These are phyloP conservation scores for Seriola aureovittata DNA, from an alignment of 2,113 vertebrate genomes.

Conservation along the genomic window DNA sequence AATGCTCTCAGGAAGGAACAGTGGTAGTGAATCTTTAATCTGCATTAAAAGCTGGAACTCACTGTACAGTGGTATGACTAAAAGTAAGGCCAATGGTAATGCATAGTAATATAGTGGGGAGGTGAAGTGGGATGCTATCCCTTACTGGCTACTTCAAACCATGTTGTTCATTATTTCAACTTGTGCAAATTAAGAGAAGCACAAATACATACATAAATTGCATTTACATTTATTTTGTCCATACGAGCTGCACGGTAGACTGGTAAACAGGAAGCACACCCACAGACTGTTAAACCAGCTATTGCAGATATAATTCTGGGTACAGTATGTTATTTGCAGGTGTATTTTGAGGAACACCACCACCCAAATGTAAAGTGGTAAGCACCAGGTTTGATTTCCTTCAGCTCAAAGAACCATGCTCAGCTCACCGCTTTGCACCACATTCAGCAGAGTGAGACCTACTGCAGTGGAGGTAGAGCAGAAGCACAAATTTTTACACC, in stretches of 20 bases:
- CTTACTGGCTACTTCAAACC: background rate
- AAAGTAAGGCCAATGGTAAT: slow-evolving; percentile 1
- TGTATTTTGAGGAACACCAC: background rate
- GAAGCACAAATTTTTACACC: slow-evolving; percentile 5
- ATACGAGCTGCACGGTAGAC: background rate
- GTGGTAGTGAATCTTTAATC: slow-evolving; percentile 54
- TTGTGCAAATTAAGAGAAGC: background rate
- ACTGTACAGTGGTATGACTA: slow-evolving; percentile 1
- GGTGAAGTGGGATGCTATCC: background rate
- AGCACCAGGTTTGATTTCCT: slow-evolving; percentile 12
- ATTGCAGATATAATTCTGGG: background rate
- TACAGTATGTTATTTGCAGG: background rate
- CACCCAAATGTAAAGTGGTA: background rate
- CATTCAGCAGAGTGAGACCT: slow-evolving; percentile 1
- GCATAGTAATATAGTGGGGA: slow-evolving; percentile 8
- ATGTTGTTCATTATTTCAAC: background rate
- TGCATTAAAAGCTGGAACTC: slow-evolving; percentile 46
- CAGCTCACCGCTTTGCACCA: background rate
- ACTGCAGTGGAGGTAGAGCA: background rate
- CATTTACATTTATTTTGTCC: too few species aligned
- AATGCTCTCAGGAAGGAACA: slow-evolving; percentile 29
- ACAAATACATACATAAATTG: background rate
- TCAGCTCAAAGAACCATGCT: background rate
- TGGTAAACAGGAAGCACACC: background rate
- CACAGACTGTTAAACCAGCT: background rate